A percentile compares a stretch with the other conserved stretches of the same genome.
phyloP scores from a whole-genome alignment of 2,888 invertebrate genomes.

The Endotricha flammealis region DNA sequence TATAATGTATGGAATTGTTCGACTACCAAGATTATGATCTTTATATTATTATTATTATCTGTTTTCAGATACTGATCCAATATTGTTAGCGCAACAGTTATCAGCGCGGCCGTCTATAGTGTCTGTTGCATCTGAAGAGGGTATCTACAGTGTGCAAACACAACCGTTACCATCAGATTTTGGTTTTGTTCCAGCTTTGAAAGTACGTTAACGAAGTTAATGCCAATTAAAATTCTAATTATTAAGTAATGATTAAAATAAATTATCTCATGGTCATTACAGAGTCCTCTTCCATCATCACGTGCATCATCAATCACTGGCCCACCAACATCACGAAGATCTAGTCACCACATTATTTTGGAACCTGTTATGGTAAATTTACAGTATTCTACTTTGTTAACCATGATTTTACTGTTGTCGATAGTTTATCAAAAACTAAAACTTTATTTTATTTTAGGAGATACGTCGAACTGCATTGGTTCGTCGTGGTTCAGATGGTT shows the following conservation, averaged over 20 bases:
- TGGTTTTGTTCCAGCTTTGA: conserved; percentile 64
- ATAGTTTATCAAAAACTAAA: neutral
- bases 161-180: conserved; percentile 68
- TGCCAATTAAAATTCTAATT: neutral
- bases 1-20: too few species aligned
- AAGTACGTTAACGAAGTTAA: conserved; percentile 30
- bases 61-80: conserved; percentile 59
- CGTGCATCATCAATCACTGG: conserved; percentile 64
- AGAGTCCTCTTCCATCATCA: conserved; percentile 62
- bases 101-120: conserved; percentile 73
- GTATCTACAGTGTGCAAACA: conserved; percentile 54
- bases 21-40: too few species aligned
- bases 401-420: too few species aligned
- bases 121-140: conserved; percentile 69
- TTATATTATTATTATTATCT: neutral
- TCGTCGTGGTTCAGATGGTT: conserved; percentile 66
- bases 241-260: neutral
- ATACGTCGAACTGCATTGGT: conserved; percentile 56
- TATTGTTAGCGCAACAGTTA: conserved; percentile 66
- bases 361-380: conserved; percentile 59
- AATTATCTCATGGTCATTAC: conserved; percentile 11
- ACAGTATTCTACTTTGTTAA: too few species aligned
- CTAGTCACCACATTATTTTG: conserved; percentile 61
- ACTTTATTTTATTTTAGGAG: conserved; percentile 43
- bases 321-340: conserved; percentile 63